Conservation (phyloP, 2,888 invertebrate genomes). For the Yponomeuta cagnagella region DNA sequence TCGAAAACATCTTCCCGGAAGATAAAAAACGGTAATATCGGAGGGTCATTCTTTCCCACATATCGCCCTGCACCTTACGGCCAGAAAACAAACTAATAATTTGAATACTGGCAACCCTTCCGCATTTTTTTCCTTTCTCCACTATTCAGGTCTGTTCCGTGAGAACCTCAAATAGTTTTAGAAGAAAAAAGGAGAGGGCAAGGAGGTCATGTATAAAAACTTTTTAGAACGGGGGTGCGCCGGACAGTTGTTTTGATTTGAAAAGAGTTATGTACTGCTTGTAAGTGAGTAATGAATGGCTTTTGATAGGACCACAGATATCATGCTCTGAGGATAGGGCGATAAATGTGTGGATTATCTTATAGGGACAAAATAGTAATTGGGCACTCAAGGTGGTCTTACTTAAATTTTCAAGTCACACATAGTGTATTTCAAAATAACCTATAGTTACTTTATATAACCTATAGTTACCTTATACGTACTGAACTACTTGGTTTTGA, state of each 20-base stretch:
- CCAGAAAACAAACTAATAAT: conserved; percentile 65
- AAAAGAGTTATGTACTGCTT: conserved; percentile 52
- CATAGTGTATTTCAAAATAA: too few species aligned
- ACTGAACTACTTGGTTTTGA: too few species aligned
- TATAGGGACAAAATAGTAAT: conserved; percentile 32
- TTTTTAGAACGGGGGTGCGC: conserved; percentile 45
- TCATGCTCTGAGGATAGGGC: conserved; percentile 15
- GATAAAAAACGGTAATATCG: conserved; percentile 49
- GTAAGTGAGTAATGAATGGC: conserved; percentile 53
- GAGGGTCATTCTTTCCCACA: conserved; percentile 72
- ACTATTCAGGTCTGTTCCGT: conserved; percentile 68
- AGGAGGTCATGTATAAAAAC: conserved; percentile 44
- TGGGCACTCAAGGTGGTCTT: conserved; percentile 33
- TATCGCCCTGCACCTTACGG: conserved; percentile 50
- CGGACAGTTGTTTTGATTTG: conserved; percentile 63
- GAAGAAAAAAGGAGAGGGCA: conserved; percentile 45
- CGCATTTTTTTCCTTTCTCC: conserved; percentile 55
- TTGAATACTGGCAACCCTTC: conserved; percentile 69
- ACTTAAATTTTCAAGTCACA: too few species aligned
- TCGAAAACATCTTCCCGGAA: conserved; percentile 66
- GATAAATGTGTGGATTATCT: conserved; percentile 41
- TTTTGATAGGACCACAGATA: conserved; percentile 19
- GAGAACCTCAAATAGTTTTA: conserved; percentile 68
- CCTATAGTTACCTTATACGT: too few species aligned
- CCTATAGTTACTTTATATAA: too few species aligned